Conservation (phyloP, 2,113 vertebrate genomes). For the Erythrolamprus reginae region DNA sequence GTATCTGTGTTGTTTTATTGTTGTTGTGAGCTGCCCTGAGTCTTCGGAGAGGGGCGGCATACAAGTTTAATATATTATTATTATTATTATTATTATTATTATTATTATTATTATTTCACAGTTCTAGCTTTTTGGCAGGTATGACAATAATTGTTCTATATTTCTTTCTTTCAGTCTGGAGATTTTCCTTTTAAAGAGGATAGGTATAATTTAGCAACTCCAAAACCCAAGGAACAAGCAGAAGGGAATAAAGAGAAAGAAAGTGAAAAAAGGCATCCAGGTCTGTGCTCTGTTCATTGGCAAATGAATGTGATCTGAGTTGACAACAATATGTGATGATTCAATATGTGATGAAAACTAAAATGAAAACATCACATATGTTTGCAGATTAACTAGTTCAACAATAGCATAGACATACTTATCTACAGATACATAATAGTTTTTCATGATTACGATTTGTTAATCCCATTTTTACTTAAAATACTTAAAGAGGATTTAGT, state of each 20-base stretch:
- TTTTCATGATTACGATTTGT: background rate
- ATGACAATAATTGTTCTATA: background rate
- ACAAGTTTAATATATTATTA: no score
- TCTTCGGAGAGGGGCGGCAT: no score
- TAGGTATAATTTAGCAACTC: slow-evolving; percentile 47
- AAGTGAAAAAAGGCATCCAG: slow-evolving; percentile 65
- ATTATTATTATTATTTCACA: no score
- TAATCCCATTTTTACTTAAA: background rate
- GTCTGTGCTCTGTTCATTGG: slow-evolving; percentile 52
- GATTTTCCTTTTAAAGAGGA: slow-evolving; percentile 68
- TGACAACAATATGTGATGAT: background rate
- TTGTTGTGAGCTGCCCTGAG: no score
- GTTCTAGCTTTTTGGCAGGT: background rate
- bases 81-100: no score
- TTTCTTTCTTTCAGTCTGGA: slow-evolving; percentile 37
- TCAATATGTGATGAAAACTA: background rate
- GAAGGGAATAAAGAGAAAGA: slow-evolving; percentile 59
- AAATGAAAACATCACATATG: background rate
- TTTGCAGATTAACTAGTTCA: background rate
- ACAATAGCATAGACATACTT: background rate
- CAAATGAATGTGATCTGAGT: background rate
- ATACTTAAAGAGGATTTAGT: background rate
- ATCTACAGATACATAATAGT: background rate
- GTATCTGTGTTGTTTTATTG: no score
- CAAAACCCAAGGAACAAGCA: slow-evolving; percentile 71